Percentiles rank a stretch among this genome's conserved stretches.
These are phyloP conservation scores for Elmis aenea DNA, from an alignment of 2,888 invertebrate species.

Conservation along the genomic window DNA sequence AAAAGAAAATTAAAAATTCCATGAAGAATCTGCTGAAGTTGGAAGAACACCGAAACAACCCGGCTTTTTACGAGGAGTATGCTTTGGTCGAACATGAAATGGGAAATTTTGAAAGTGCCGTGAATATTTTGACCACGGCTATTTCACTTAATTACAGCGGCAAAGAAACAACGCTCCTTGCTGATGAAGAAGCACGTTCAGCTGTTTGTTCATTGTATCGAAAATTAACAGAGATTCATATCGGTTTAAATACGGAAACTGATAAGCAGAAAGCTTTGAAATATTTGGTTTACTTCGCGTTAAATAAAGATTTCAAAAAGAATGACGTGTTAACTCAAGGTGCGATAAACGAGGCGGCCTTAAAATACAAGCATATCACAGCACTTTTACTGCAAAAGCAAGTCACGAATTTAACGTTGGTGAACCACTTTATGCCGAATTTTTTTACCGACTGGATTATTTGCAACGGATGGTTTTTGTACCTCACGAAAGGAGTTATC, in stretches of 20 bases:
- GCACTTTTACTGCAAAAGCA: constrained; percentile 30
- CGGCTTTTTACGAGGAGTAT: constrained; percentile 59
- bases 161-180: constrained; percentile 26
- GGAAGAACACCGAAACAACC: constrained; percentile 51
- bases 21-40: constrained; percentile 55
- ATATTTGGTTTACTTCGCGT: constrained; percentile 31
- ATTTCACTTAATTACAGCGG: constrained; percentile 37
- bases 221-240: constrained; percentile 37
- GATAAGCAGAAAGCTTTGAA: constrained; percentile 30
- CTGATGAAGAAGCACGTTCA: constrained; percentile 35
- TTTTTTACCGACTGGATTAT: constrained; percentile 50
- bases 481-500: constrained; percentile 40
- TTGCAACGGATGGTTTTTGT: constrained; percentile 52
- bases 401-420: constrained; percentile 23
- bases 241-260: constrained; percentile 16
- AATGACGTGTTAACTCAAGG: constrained; percentile 28
- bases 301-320: constrained; percentile 25
- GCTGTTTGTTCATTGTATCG: constrained; percentile 45
- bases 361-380: constrained; percentile 39
- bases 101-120: constrained; percentile 45
- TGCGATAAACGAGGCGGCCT: constrained; percentile 31
- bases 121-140: constrained; percentile 52
- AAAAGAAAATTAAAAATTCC: constrained; percentile 49
- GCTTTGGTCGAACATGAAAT: constrained; percentile 57
- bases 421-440: constrained; percentile 50